These are phyloP conservation scores for Pelusios castaneus DNA, from an alignment of 2,113 vertebrate species.

Conservation along the genomic window DNA sequence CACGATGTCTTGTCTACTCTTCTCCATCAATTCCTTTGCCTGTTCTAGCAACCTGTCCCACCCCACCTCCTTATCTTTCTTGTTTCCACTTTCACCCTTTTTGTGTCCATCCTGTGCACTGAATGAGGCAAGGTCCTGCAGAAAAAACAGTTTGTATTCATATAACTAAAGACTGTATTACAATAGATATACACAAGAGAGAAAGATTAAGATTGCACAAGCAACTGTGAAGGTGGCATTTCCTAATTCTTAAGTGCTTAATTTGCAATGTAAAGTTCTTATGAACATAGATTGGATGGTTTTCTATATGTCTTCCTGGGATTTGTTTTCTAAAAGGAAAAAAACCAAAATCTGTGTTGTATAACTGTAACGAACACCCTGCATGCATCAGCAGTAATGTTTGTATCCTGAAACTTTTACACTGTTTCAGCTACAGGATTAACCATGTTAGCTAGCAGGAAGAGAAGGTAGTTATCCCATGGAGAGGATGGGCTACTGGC, in stretches of 20 bases:
- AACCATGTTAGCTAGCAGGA: background rate
- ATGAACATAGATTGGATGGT: background rate
- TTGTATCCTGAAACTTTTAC: background rate
- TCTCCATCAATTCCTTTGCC: background rate
- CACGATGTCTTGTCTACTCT: background rate
- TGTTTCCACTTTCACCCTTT: background rate
- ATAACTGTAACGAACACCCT: background rate
- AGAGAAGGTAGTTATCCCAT: background rate
- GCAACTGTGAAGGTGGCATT: background rate
- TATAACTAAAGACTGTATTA: background rate
- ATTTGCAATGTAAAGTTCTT: background rate
- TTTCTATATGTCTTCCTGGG: accelerated
- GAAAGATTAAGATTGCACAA: background rate
- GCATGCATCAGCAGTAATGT: background rate
- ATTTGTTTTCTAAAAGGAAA: background rate
- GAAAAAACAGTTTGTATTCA: background rate
- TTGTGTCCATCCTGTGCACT: background rate
- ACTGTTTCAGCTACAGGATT: background rate
- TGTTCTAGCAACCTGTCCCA: background rate
- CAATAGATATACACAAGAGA: background rate
- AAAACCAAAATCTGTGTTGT: background rate
- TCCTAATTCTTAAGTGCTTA: background rate
- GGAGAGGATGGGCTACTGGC: background rate
- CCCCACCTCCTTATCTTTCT: background rate
- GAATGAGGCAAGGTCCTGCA: background rate